Conservation (phyloP, 2,888 invertebrate genomes). For the Drosophila algonquin region DNA sequence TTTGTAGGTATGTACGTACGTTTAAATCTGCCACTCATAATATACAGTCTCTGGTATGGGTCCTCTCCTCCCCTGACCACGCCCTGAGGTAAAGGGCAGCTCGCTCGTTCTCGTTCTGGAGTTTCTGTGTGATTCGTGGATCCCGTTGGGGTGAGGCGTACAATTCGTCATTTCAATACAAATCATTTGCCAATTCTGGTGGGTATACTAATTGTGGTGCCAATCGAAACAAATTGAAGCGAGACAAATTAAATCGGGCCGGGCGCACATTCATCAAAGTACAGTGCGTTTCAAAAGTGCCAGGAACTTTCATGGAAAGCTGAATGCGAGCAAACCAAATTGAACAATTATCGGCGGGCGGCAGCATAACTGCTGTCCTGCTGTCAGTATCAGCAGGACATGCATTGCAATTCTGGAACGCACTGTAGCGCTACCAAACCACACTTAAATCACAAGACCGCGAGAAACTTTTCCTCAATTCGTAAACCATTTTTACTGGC, state of each 20-base stretch:
- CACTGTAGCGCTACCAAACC: too few relatives aligned
- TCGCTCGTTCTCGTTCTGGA: neutral
- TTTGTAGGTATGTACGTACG: conserved; percentile 1
- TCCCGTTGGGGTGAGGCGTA: conserved; percentile 23
- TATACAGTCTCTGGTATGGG: conserved; percentile 36
- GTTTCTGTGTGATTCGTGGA: conserved; percentile 14
- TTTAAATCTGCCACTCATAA: conserved; percentile 22
- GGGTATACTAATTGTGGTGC: conserved; percentile 42
- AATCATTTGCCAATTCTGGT: conserved; percentile 40
- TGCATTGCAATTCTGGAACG: too few relatives aligned
- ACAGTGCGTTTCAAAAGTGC: neutral
- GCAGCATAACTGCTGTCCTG: too few relatives aligned
- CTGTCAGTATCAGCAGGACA: neutral
- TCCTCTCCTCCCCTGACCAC: neutral
- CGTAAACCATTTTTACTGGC: neutral
- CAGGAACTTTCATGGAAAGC: neutral
- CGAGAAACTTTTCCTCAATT: conserved; percentile 5
- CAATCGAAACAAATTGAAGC: conserved; percentile 36
- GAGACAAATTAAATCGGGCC: neutral
- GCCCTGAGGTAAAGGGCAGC: neutral
- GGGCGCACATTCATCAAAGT: neutral
- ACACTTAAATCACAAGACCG: neutral
- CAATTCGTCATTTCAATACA: conserved; percentile 18
- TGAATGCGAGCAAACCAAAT: neutral
- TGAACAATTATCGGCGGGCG: too few relatives aligned